A percentile compares a stretch with the other conserved stretches of the same genome.
Evolutionary conservation across 2,888 invertebrate genomes (phyloP).

Genomic region (Drosophila dives): DNA sequence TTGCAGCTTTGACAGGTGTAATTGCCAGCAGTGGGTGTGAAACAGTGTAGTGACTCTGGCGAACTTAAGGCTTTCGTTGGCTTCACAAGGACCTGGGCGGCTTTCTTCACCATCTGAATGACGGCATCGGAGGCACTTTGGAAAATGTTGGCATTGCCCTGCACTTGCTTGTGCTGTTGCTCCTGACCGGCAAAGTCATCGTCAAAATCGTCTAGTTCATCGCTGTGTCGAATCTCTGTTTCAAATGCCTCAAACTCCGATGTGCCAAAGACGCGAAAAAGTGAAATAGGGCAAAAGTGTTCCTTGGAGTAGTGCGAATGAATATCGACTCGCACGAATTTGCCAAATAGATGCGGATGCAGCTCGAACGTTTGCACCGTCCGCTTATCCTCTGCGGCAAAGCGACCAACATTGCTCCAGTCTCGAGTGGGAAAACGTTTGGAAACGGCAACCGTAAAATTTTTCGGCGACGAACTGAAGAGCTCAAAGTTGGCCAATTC

Average conservation of each 20-base stretch:
- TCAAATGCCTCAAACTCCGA: slow-evolving; percentile 96
- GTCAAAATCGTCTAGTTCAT: slow-evolving; percentile 89
- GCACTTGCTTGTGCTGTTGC: slow-evolving; percentile 44
- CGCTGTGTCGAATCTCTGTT: slow-evolving; percentile 90
- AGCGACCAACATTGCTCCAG: slow-evolving; percentile 95
- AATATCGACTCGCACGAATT: slow-evolving; percentile 95
- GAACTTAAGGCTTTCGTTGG: slow-evolving; percentile 83
- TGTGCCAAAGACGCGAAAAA: slow-evolving; percentile 96
- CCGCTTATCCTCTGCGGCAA: slow-evolving; percentile 94
- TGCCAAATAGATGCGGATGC: slow-evolving; percentile 92
- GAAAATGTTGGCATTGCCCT: slow-evolving; percentile 89
- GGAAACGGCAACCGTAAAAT: slow-evolving; percentile 94
- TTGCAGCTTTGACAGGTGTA: slow-evolving; percentile 91
- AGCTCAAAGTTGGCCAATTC: slow-evolving; percentile 99
- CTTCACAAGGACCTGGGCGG: slow-evolving; percentile 93
- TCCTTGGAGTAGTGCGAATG: slow-evolving; percentile 97
- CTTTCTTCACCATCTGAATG: slow-evolving; percentile 96
- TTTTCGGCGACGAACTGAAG: slow-evolving; percentile 98
- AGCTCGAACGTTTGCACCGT: slow-evolving; percentile 94
- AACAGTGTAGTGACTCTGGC: slow-evolving; percentile 85
- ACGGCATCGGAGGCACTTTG: slow-evolving; percentile 96
- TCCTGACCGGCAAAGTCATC: slow-evolving; percentile 85
- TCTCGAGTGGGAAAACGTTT: slow-evolving; percentile 96
- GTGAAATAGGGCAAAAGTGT: slow-evolving; percentile 98
- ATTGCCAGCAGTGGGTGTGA: slow-evolving; percentile 89